Evolutionary conservation across 2,797 vertebrate genomes (phyloP).

Genomic region (Bufotes viridis): DNA sequence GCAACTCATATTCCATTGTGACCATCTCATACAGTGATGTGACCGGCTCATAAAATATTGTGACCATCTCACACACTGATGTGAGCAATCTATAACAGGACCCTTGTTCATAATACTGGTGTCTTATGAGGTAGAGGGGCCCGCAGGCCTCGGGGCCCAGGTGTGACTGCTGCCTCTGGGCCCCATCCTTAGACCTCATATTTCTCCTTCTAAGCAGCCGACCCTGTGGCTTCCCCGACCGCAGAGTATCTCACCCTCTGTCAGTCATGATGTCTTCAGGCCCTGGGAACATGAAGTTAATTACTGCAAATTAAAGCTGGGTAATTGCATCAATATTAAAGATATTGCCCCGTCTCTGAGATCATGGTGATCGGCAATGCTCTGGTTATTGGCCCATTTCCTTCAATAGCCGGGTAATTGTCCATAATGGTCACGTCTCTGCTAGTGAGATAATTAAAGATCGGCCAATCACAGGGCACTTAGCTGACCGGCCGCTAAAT

Average conservation of each 20-base stretch:
- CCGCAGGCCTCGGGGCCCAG: neutral
- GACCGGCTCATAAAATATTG: neutral
- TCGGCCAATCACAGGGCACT: neutral
- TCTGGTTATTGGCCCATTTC: constrained; percentile 43
- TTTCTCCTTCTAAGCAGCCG: too few species aligned
- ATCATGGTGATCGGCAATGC: neutral
- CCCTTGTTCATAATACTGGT: neutral
- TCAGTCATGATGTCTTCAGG: neutral
- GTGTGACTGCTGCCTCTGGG: neutral
- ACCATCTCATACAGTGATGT: neutral
- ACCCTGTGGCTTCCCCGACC: neutral
- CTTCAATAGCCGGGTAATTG: constrained; percentile 34
- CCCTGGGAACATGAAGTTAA: constrained; percentile 44
- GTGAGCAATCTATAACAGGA: neutral
- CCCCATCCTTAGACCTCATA: neutral
- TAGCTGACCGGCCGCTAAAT: neutral
- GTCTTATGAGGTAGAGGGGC: too few species aligned
- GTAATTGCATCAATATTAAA: constrained; percentile 58
- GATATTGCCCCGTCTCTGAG: constrained; percentile 45
- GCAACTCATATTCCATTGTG: neutral
- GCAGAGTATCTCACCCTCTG: neutral
- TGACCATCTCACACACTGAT: neutral
- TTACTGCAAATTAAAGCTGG: constrained; percentile 35
- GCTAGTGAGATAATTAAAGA: constrained; percentile 43
- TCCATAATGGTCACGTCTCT: constrained; percentile 37